phyloP scores from a whole-genome alignment of 2,797 vertebrate species.

The Sebastolobus alascanus region DNA sequence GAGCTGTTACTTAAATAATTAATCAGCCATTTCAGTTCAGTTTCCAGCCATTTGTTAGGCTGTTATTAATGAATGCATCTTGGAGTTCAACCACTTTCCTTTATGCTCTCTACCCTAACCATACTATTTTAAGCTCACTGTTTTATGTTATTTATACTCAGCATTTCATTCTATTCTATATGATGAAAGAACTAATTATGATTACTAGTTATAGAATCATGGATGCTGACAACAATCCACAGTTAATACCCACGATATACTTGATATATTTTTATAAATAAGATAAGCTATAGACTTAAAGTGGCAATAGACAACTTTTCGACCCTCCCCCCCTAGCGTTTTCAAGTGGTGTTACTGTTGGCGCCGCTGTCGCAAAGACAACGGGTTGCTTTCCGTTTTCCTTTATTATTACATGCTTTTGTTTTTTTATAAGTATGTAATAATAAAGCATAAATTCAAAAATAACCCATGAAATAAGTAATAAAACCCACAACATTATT shows the following conservation, averaged over 20 bases:
- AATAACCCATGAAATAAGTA: too few species aligned
- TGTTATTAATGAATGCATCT: conserved; percentile 7
- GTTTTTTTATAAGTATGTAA: too few species aligned
- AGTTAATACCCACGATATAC: not conserved
- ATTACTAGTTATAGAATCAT: not conserved
- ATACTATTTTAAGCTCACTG: not conserved
- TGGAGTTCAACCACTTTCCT: not conserved
- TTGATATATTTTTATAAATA: not conserved
- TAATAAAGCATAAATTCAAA: not conserved
- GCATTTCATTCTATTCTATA: not conserved
- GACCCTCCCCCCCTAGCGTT: too few species aligned
- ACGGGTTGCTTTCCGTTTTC: too few species aligned
- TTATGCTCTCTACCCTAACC: not conserved
- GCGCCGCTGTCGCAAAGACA: too few species aligned
- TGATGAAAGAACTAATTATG: not conserved
- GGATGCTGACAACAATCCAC: not conserved
- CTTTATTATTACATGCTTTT: too few species aligned
- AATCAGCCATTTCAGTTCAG: conserved; percentile 19
- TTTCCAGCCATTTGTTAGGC: not conserved
- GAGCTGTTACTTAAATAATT: conserved; percentile 21
- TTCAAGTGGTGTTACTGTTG: too few species aligned
- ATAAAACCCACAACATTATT: too few species aligned
- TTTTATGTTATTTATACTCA: not conserved
- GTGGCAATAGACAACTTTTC: too few species aligned
- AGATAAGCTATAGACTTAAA: not conserved